Evolutionary conservation across 2,888 invertebrate species (phyloP).

Genomic region (Synanthedon tipuliformis): DNA sequence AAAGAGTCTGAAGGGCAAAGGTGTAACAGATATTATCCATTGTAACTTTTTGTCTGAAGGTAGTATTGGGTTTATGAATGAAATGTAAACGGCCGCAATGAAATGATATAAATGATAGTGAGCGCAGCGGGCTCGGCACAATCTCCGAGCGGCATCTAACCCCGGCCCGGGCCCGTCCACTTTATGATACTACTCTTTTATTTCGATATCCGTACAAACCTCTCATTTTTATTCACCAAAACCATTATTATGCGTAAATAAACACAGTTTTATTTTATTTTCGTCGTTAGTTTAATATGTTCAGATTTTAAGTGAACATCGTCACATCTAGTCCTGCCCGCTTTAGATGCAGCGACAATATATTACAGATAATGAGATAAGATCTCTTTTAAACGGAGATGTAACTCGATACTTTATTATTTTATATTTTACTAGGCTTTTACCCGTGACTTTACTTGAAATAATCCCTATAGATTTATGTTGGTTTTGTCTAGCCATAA

Average conservation of each 20-base stretch:
- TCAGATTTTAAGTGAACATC: constrained; percentile 43
- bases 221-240: constrained; percentile 61
- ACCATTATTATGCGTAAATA: constrained; percentile 64
- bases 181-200: constrained; percentile 60
- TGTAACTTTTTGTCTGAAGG: background rate
- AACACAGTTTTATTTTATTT: constrained; percentile 61
- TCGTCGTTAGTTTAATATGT: constrained; percentile 60
- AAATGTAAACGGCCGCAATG: constrained; percentile 65
- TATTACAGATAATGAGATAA: constrained; percentile 59
- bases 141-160: constrained; percentile 58
- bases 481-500: too few relatives aligned
- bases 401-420: constrained; percentile 51
- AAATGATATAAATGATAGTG: constrained; percentile 62
- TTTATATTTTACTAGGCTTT: constrained; percentile 39
- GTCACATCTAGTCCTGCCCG: constrained; percentile 51
- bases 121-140: constrained; percentile 26
- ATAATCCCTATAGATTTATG: too few relatives aligned
- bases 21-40: constrained; percentile 7
- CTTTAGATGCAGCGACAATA: constrained; percentile 55
- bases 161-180: constrained; percentile 25
- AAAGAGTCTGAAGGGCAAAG: background rate
- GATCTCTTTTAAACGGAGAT: constrained; percentile 48
- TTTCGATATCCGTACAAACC: constrained; percentile 61
- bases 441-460: too few relatives aligned
- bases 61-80: constrained; percentile 50